Conservation (phyloP, 1,140 invertebrate genomes). For the Macrostomum lignano region DNA sequence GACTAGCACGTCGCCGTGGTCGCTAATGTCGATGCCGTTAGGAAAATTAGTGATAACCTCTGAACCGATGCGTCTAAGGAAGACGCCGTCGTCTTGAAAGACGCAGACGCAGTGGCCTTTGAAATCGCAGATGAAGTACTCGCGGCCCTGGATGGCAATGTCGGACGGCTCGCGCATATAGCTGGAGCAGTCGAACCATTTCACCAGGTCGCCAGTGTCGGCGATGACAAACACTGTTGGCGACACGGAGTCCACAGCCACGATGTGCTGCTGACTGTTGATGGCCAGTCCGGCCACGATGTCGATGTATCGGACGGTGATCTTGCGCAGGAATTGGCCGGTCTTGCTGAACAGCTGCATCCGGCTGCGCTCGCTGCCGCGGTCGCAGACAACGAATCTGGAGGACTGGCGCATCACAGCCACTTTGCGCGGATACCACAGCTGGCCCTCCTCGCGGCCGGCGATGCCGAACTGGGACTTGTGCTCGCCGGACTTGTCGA, state of each 20-base stretch:
- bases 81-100: slow-evolving; percentile 62
- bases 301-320: slow-evolving; percentile 69
- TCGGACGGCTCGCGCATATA: slow-evolving; percentile 86
- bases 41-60: slow-evolving; percentile 82
- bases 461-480: background rate
- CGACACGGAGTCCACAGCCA: slow-evolving; percentile 80
- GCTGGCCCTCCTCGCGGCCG: slow-evolving; percentile 51
- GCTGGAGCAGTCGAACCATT: slow-evolving; percentile 83
- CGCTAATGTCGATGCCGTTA: slow-evolving; percentile 83
- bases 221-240: slow-evolving; percentile 76
- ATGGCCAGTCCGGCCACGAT: slow-evolving; percentile 82
- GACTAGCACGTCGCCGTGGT: slow-evolving; percentile 71
- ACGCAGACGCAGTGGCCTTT: slow-evolving; percentile 87
- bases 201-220: slow-evolving; percentile 55
- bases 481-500: slow-evolving; percentile 4
- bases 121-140: slow-evolving; percentile 87
- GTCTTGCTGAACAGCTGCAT: slow-evolving; percentile 57
- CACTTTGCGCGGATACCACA: slow-evolving; percentile 83
- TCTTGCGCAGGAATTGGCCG: slow-evolving; percentile 49
- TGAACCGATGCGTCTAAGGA: slow-evolving; percentile 62
- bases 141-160: slow-evolving; percentile 66
- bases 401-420: slow-evolving; percentile 43
- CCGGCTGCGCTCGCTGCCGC: slow-evolving; percentile 68
- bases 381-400: slow-evolving; percentile 66
- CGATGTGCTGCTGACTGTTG: slow-evolving; percentile 49